Evolutionary conservation across 2,888 invertebrate species (phyloP), one percentile per base, ranked within the genome.

Genomic region (Rambutsinella grinnellia): DNA sequence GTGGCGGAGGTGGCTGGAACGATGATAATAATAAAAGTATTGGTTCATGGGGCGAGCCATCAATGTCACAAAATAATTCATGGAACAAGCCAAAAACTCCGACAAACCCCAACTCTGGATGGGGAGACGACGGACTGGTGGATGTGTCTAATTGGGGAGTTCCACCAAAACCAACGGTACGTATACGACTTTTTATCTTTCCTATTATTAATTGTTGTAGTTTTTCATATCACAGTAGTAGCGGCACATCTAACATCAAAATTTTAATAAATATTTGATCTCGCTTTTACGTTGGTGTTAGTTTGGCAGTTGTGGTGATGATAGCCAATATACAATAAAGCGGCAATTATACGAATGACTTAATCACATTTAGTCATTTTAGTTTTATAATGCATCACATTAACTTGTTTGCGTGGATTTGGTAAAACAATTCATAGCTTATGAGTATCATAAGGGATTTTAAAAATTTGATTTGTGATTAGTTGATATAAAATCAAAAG

Each of bases 111-210:
- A 53, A 81, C 54, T 86, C 85, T 5, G 87, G 87, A 60, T 89
- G 89, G 89, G 66, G 89, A 89, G 76, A 85, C 89, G 81, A 90
- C 84, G 79, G 90, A 84, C 90, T 92, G 83, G 91, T 92, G 85
- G 93, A 90, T 79, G 90, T 90, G 77, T 89, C 90, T 87, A 85
- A 85, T 86, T 88, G 93, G 93, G 86, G 90, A 85, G 87, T 92
- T 88, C 90, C 90, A 10, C 89, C 90, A 0, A 81, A 81, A 63
- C 75, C 77, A 56, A 62, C 61, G 56, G 74, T 75, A 75, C 21
- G 74, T 6, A 15, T 23, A 6, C 13, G 19, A 8, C 15, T 5
- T 49, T 49, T 49, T 19, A 24, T 3, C n/a, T n/a, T n/a, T n/a
- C n/a, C n/a, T n/a, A n/a, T n/a, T n/a, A n/a, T n/a, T 36, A 36